Evolutionary conservation across 1,140 invertebrate genomes (phyloP), one percentile per base, ranked within the genome.

Genomic region (Magallana gigas): DNA sequence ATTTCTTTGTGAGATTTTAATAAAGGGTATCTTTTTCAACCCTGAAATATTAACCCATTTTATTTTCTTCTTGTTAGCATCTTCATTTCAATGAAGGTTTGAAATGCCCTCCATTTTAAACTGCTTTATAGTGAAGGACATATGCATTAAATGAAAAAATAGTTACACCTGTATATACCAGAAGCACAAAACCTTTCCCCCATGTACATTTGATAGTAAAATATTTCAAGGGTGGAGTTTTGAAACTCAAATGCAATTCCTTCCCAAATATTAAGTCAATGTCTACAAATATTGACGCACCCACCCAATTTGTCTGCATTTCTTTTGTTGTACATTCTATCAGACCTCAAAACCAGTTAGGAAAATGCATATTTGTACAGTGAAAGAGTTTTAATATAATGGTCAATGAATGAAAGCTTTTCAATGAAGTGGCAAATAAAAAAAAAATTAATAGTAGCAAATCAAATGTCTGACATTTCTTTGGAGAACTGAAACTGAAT

Each of bases 281-380:
- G 36, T 18, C 64, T 29, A 23, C 18, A 23, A 29, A 23, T 76
- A 29, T 36, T 76, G 68, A 76, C 29, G 29, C 36, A 76, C 23
- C 68, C 23, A 7, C 36, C 29, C 29, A 12, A n/a, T 4, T 18
- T 29, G 12, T 48, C 14, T 29, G 23, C 23, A 11, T 1, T 71
- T 71, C 23, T 71, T 71, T 64, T 64, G 60, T 64, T 64, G 4
- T 18, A 64, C 18, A n/a, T 64, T 64, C 18, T 64, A 7, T n/a
- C 16, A 7, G 8, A 68, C 23, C 3, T 8, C 36, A 11, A 76
- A 18, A 18, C 12, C 36, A 36, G 23, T 12, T 76, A 76, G 36
- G 23, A 76, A 76, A 76, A 76, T 76, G 29, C 36, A 76, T 48
- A 76, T 29, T 76, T 76, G 68, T 76, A 29, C 16, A 64, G 60